Base-by-base conservation (phyloP, 2,797 vertebrate species). In the Neoniphon sammara region DNA sequence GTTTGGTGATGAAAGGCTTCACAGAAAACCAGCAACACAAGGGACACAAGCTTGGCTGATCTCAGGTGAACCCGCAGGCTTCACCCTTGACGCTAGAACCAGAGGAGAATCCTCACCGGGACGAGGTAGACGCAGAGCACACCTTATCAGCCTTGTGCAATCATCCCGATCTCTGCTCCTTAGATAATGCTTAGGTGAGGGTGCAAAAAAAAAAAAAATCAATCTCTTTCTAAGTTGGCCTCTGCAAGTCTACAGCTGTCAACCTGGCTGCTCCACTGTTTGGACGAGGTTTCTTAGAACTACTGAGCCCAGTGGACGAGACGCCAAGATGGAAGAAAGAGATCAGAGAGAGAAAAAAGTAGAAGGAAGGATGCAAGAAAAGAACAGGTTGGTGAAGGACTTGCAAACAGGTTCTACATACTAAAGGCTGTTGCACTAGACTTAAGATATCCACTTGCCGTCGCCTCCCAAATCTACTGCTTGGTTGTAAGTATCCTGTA, bases 111-210 rank as follows among this genome's bases (percentile, higher is more conserved):
- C 12, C 44, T 46, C 9, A 46, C 10, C 12, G 31, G n/a, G 58
- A 23, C 36, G 1, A 42, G 44, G 2, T 17, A 11, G 15, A 39
- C 2, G 14, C 17, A 71, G 7, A 60, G 15, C 25, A 27, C 54
- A 5, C 47, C 60, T 61, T 86, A 86, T 86, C 82, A 76, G 62
- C 9, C 34, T 1, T 36, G 34, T 9, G 12, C 55, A 53, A 57
- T 14, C 56, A 4, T 39, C 31, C 30, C 66, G 36, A 76, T 66
- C 85, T 88, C 66, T 80, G 78, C 73, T 75, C 73, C 69, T 36
- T 39, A 73, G 85, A 90, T 84, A 88, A 81, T 65, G 23, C 34
- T 65, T 25, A 9, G 10, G 42, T 61, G 53, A 56, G 39, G 25
- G 25, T 2, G 25, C 25, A 27, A 34, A 9, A 20, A 21, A 3